phyloP scores from a whole-genome alignment of 2,888 invertebrate species.

The Didymodactylos carnosus region DNA sequence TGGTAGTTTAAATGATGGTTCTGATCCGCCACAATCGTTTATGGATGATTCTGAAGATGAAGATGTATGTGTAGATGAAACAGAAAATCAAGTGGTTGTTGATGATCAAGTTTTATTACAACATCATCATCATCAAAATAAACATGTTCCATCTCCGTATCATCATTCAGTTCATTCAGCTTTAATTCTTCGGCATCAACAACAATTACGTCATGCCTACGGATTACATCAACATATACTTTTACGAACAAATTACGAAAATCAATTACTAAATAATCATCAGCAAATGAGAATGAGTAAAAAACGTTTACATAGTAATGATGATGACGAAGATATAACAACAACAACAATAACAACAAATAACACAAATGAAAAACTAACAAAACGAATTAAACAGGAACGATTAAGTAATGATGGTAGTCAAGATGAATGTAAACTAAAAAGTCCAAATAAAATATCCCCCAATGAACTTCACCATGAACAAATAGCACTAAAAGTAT shows the following conservation, averaged over 20 bases:
- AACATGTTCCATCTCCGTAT: background rate
- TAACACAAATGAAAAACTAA: background rate
- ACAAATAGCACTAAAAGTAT: background rate
- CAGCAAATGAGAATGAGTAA: no score
- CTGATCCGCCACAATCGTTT: no score
- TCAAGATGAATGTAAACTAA: no score
- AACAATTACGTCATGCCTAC: background rate
- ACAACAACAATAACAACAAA: no score
- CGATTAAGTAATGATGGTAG: no score
- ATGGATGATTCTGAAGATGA: background rate
- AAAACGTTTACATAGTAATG: no score
- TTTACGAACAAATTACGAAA: background rate
- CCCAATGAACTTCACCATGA: background rate
- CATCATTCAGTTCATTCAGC: background rate
- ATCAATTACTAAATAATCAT: background rate
- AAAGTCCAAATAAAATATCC: background rate
- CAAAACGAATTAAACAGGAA: background rate
- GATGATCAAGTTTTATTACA: no score
- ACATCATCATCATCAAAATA: no score
- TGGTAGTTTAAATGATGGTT: background rate
- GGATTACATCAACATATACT: background rate
- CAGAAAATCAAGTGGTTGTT: no score
- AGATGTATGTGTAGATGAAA: background rate
- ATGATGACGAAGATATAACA: slow-evolving; percentile 1
- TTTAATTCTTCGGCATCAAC: no score